Conservation (phyloP, 2,888 invertebrate species). For the Aleiodes alternator region DNA sequence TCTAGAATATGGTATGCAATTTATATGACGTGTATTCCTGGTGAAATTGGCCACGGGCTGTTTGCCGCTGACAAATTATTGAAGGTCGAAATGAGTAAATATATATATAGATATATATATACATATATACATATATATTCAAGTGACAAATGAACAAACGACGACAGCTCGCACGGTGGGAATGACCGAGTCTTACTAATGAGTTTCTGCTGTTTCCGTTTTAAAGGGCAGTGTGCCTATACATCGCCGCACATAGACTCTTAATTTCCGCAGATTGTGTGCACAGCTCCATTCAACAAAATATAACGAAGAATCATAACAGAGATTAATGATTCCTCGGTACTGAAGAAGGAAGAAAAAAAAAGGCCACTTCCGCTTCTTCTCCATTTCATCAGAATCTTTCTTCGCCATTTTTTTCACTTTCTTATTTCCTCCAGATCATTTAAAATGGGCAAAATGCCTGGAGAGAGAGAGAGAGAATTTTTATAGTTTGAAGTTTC, state of each 20-base stretch:
- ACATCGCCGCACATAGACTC: constrained; percentile 21
- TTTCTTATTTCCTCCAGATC: background rate
- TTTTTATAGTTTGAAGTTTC: background rate
- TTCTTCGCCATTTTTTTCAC: background rate
- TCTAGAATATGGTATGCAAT: background rate
- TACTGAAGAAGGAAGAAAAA: background rate
- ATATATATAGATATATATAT: constrained; percentile 4
- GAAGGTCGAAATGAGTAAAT: constrained; percentile 50
- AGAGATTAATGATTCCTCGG: constrained; percentile 32
- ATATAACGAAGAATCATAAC: constrained; percentile 35
- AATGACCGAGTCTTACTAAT: constrained; percentile 57
- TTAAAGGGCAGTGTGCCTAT: constrained; percentile 11
- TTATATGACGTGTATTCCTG: background rate
- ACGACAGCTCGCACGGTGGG: constrained; percentile 51
- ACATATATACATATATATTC: constrained; percentile 1
- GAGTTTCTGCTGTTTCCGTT: constrained; percentile 57
- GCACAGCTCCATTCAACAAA: constrained; percentile 28
- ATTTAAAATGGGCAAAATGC: background rate
- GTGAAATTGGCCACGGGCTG: constrained; percentile 37
- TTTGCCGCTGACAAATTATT: constrained; percentile 55
- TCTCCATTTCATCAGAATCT: background rate
- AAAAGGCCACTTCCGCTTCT: constrained; percentile 4
- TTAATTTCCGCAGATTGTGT: constrained; percentile 58
- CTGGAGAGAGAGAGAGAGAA: background rate
- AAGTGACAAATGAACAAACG: constrained; percentile 56